Evolutionary conservation across 1,140 invertebrate genomes (phyloP), one percentile per base, ranked within the genome.

Genomic region (Teleopsis dalmanni): DNA sequence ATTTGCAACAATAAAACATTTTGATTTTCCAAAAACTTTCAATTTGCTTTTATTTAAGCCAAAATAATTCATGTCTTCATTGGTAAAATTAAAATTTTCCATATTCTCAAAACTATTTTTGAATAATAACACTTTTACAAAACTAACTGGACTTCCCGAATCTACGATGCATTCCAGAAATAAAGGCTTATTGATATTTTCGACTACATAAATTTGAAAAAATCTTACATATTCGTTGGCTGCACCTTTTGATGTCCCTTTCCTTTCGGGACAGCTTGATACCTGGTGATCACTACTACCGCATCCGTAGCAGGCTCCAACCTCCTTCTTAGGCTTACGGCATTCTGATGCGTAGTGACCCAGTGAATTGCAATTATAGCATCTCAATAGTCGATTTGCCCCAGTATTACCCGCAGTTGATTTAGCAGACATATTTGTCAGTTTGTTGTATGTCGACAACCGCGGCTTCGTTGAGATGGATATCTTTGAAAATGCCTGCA

Each of bases 81-180:
- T n/a, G n/a, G 18, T 25, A 13, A 34, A 21, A 11, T 23, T 13
- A 16, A n/a, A 35, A 22, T 4, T 48, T 3, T 10, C 26, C 13
- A 10, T 48, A 11, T 3, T 25, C 8, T 27, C 22, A 11, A 38
- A 6, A 3, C 14, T 16, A 3, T 43, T 18, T 9, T 4, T 23
- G 6, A 33, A 7, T 16, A 22, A 25, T 16, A 6, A 51, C 16
- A 18, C 22, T 23, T 13, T 45, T 11, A 51, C 19, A 38, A 51
- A 46, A 33, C 49, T 51, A 18, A 46, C 29, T 10, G 42, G 34
- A 38, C 49, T 51, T 4, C 49, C 49, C n/a, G 49, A 37, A 19
- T 51, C 49, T 13, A 51, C 36, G 10, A 44, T 7, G 21, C 33
- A 50, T 44, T 43, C 48, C 44, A 44, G 11, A 18, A 16, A 29